These are phyloP conservation scores for Cyclura pinguis DNA, from an alignment of 2,797 vertebrate species.

Conservation along the genomic window DNA sequence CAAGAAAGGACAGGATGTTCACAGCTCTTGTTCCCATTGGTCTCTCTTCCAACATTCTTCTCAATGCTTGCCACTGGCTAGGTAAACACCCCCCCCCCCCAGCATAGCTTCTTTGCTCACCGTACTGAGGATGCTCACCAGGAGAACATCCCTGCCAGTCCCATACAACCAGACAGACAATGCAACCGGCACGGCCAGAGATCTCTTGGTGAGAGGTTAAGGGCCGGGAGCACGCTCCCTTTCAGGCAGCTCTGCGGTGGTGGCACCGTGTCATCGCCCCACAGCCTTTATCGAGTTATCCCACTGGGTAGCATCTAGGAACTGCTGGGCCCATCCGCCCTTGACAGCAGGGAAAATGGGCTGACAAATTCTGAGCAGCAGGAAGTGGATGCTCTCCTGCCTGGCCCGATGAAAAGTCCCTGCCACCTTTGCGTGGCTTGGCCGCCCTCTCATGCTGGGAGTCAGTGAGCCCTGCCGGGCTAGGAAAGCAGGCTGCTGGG, in stretches of 20 bases:
- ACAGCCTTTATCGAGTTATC: constrained; percentile 77
- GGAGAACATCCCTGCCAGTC: too few relatives aligned
- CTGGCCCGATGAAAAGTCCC: constrained; percentile 90
- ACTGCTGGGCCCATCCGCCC: constrained; percentile 76
- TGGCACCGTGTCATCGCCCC: constrained; percentile 66
- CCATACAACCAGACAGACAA: too few relatives aligned
- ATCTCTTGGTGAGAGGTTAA: constrained; percentile 76
- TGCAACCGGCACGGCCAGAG: not conserved
- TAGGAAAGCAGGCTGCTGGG: not conserved
- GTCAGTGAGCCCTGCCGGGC: constrained; percentile 38
- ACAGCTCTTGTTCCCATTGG: not conserved
- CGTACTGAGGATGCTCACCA: not conserved
- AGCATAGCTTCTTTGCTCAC: not conserved
- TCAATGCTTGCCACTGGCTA: too few relatives aligned
- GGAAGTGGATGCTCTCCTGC: constrained; percentile 78
- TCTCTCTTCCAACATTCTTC: too few relatives aligned
- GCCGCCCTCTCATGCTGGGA: constrained; percentile 81
- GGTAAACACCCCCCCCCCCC: too few relatives aligned
- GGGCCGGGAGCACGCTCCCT: constrained; percentile 64
- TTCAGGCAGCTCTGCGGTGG: constrained; percentile 68
- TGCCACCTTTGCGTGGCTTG: constrained; percentile 85
- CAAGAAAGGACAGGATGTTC: too few relatives aligned
- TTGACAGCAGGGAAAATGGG: constrained; percentile 83
- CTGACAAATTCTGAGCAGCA: constrained; percentile 83
- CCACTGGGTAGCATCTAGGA: constrained; percentile 51